Conservation (phyloP, 2,888 invertebrate species). For the Orgyia antiqua region DNA sequence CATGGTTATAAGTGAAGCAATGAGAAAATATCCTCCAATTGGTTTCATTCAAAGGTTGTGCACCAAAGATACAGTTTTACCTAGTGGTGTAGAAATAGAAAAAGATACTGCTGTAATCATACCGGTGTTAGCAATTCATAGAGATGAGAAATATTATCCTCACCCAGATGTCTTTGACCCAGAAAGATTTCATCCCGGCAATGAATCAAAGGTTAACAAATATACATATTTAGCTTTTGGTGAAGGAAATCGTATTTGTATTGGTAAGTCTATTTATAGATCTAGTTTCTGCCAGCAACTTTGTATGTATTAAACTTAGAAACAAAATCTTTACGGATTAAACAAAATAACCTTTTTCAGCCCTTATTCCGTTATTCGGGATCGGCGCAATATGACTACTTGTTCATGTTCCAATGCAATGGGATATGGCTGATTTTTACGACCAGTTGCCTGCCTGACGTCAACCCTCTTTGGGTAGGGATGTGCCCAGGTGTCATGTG, state of each 20-base stretch:
- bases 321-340: no score
- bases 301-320: neutral
- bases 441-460: no score
- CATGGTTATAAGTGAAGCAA: slow-evolving; percentile 47
- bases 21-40: slow-evolving; percentile 52
- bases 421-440: no score
- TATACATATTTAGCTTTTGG: slow-evolving; percentile 68
- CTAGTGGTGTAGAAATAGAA: slow-evolving; percentile 32
- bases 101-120: slow-evolving; percentile 33
- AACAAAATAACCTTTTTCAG: no score
- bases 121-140: slow-evolving; percentile 46
- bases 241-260: slow-evolving; percentile 68
- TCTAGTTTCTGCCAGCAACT: no score
- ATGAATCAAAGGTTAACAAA: slow-evolving; percentile 31
- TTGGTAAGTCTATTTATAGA: slow-evolving; percentile 45
- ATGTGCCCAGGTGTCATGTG: no score
- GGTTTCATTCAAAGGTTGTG: slow-evolving; percentile 44
- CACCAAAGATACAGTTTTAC: slow-evolving; percentile 37
- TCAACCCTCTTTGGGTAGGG: no score
- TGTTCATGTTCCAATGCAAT: no score
- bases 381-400: no score
- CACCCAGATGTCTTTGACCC: slow-evolving; percentile 62
- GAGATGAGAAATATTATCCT: slow-evolving; percentile 50
- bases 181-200: slow-evolving; percentile 57
- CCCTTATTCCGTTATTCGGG: no score